phyloP scores from a whole-genome alignment of 1,140 invertebrate species.

The Magallana gigas region DNA sequence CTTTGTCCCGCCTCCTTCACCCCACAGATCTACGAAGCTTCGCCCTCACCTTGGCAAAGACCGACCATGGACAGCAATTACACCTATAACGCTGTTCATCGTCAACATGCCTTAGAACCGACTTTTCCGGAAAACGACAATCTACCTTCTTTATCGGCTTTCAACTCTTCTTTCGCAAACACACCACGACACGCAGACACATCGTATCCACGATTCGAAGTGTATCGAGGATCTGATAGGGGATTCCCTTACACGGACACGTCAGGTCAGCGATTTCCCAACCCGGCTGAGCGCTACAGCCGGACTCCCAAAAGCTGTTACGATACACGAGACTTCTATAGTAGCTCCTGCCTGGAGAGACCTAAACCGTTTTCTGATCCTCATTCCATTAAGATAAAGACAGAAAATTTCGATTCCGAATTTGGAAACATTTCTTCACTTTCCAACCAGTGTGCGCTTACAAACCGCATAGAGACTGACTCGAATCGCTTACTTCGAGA shows the following conservation, averaged over 20 bases:
- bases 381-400: conserved; percentile 7
- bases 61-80: conserved; percentile 46
- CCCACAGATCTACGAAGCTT: conserved; percentile 60
- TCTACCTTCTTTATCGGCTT: background rate
- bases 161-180: background rate
- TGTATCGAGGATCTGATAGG: conserved; percentile 6
- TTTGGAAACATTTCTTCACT: conserved; percentile 23
- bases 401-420: background rate
- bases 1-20: conserved; percentile 56
- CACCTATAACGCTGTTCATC: background rate
- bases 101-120: background rate
- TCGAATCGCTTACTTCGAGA: background rate
- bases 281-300: background rate
- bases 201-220: conserved; percentile 30
- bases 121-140: conserved; percentile 12
- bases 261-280: background rate
- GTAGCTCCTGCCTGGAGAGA: background rate
- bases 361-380: conserved; percentile 10
- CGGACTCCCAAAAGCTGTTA: background rate
- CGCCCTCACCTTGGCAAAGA: conserved; percentile 56
- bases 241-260: conserved; percentile 5
- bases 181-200: background rate
- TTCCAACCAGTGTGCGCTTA: background rate
- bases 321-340: background rate
- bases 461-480: background rate